Percentiles rank a stretch among this genome's conserved stretches.
These are phyloP conservation scores for Atherinomorus stipes DNA, from an alignment of 2,113 vertebrate genomes.

Conservation along the genomic window DNA sequence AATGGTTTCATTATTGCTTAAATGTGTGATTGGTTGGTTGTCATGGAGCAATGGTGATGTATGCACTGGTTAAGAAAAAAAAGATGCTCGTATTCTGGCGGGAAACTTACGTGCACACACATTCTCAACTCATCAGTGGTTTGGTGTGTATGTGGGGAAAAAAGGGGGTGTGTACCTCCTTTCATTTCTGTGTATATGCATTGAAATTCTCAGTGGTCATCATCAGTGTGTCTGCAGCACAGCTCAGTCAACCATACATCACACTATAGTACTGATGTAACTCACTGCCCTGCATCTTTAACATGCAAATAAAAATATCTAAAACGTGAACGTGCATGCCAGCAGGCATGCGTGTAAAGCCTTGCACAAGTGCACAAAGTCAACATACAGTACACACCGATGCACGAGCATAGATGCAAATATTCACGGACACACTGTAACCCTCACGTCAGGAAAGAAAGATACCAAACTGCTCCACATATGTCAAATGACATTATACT, in stretches of 20 bases:
- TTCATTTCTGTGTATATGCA: slow-evolving; percentile 32
- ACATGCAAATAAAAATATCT: slow-evolving; percentile 32
- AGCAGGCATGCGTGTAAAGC: slow-evolving; percentile 1
- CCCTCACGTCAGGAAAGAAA: slow-evolving; percentile 38
- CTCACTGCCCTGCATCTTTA: slow-evolving; percentile 16
- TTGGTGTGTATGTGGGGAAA: slow-evolving; percentile 16
- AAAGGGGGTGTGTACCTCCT: slow-evolving; percentile 2
- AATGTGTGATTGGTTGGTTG: slow-evolving; percentile 61
- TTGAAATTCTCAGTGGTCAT: slow-evolving; percentile 40
- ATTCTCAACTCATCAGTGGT: slow-evolving; percentile 7
- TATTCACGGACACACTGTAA: slow-evolving; percentile 33
- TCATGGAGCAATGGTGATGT: slow-evolving; percentile 50
- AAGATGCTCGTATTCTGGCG: slow-evolving; percentile 22
- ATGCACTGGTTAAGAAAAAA: slow-evolving; percentile 15
- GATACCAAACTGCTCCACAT: slow-evolving; percentile 29
- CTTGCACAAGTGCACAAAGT: neutral
- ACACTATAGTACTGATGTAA: slow-evolving; percentile 1
- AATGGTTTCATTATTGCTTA: slow-evolving; percentile 65
- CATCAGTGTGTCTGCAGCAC: slow-evolving; percentile 18
- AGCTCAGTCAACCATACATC: slow-evolving; percentile 25
- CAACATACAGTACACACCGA: neutral
- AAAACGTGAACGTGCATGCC: neutral
- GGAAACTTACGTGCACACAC: neutral
- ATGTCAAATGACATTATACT: slow-evolving; percentile 58
- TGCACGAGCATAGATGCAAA: slow-evolving; percentile 39